phyloP scores from a whole-genome alignment of 2,113 vertebrate species.

The Gymnobelideus leadbeateri region DNA sequence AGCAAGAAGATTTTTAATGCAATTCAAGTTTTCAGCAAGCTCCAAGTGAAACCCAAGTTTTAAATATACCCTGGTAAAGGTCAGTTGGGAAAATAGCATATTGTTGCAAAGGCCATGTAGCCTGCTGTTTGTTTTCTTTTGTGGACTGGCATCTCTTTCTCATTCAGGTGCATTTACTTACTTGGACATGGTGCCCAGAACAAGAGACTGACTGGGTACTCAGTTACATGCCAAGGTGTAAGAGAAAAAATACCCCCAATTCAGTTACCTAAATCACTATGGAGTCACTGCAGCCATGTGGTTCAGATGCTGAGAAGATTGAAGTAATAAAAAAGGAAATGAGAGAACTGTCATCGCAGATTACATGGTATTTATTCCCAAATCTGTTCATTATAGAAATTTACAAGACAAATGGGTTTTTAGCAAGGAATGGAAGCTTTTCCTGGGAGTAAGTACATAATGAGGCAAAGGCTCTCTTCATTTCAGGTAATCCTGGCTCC shows the following conservation, averaged over 20 bases:
- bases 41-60: slow-evolving; percentile 64
- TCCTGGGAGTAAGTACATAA: slow-evolving; percentile 79
- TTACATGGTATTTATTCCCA: slow-evolving; percentile 87
- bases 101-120: slow-evolving; percentile 60
- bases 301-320: slow-evolving; percentile 86
- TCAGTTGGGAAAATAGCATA: slow-evolving; percentile 64
- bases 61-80: slow-evolving; percentile 75
- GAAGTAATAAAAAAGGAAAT: slow-evolving; percentile 87
- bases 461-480: slow-evolving; percentile 62
- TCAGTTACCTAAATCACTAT: slow-evolving; percentile 81
- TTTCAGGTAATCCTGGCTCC: slow-evolving; percentile 66
- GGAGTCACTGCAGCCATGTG: slow-evolving; percentile 76
- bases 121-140: slow-evolving; percentile 38
- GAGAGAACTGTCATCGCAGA: slow-evolving; percentile 86
- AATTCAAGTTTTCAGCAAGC: slow-evolving; percentile 54
- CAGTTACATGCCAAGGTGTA: slow-evolving; percentile 74
- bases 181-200: slow-evolving; percentile 47
- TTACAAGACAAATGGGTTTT: slow-evolving; percentile 87
- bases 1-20: slow-evolving; percentile 65
- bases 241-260: slow-evolving; percentile 41
- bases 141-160: slow-evolving; percentile 44
- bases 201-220: slow-evolving; percentile 53
- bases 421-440: slow-evolving; percentile 82
- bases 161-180: slow-evolving; percentile 33
- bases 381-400: slow-evolving; percentile 87